A percentile compares a stretch with the other conserved stretches of the same genome.
Conservation (phyloP, 2,797 vertebrate species). For the Alca torda region DNA sequence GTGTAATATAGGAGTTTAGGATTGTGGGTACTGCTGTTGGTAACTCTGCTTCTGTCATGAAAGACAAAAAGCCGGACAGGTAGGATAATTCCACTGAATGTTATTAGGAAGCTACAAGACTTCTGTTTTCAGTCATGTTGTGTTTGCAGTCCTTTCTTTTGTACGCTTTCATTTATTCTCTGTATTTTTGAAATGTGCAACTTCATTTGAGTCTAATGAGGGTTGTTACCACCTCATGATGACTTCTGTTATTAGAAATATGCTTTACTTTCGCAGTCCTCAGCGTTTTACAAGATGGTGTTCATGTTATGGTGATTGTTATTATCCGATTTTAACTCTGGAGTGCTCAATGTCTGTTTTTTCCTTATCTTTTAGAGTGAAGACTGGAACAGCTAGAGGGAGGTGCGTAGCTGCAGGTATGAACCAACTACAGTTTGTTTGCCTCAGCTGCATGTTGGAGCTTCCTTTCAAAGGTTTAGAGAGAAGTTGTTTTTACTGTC, state of each 20-base stretch:
- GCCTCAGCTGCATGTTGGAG: neutral
- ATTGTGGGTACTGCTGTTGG: neutral
- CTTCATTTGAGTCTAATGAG: neutral
- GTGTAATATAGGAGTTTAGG: neutral
- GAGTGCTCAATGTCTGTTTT: constrained; percentile 19
- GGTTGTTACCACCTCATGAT: neutral
- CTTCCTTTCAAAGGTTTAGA: neutral
- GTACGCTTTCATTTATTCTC: neutral
- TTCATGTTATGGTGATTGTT: neutral
- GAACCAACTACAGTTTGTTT: constrained; percentile 1
- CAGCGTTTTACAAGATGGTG: neutral
- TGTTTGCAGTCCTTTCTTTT: neutral
- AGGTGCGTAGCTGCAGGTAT: constrained; percentile 68
- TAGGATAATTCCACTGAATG: neutral
- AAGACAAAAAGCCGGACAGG: neutral
- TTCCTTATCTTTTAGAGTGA: constrained; percentile 69
- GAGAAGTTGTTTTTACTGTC: neutral
- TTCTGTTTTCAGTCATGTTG: neutral
- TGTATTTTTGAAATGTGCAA: neutral
- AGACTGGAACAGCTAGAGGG: constrained; percentile 64
- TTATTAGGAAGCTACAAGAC: neutral
- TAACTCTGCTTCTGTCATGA: neutral
- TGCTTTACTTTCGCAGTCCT: neutral
- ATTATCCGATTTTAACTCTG: neutral
- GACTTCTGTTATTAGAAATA: neutral